phyloP scores from a whole-genome alignment of 2,888 invertebrate genomes.

The Marasmarcha lunaedactyla region DNA sequence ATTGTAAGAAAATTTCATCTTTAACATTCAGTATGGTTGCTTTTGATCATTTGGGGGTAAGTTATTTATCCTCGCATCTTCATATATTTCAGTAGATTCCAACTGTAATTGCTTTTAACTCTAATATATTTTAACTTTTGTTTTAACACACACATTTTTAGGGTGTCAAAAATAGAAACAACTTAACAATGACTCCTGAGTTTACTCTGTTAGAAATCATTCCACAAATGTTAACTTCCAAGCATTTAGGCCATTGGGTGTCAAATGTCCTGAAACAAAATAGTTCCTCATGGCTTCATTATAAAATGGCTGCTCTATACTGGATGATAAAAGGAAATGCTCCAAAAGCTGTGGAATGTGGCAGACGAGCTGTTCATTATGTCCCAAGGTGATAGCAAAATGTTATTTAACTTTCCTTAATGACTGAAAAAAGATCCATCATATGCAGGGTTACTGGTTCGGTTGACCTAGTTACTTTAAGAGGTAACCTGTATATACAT shows the following conservation, averaged over 20 bases:
- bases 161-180: slow-evolving; percentile 42
- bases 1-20: slow-evolving; percentile 73
- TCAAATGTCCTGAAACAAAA: slow-evolving; percentile 73
- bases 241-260: slow-evolving; percentile 73
- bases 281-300: slow-evolving; percentile 81
- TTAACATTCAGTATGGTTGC: slow-evolving; percentile 51
- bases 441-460: too few species aligned
- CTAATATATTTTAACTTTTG: too few species aligned
- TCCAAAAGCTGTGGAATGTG: slow-evolving; percentile 83
- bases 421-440: too few species aligned
- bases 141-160: slow-evolving; percentile 21
- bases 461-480: too few species aligned
- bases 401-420: too few species aligned
- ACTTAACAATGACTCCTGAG: slow-evolving; percentile 38
- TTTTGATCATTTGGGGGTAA: slow-evolving; percentile 57
- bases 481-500: too few species aligned
- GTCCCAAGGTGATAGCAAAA: slow-evolving; percentile 72
- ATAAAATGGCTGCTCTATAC: slow-evolving; percentile 82
- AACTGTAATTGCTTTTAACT: slow-evolving; percentile 1
- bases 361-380: slow-evolving; percentile 79
- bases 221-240: slow-evolving; percentile 35
- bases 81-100: background rate
- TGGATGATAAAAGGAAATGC: slow-evolving; percentile 83
- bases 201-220: slow-evolving; percentile 29
- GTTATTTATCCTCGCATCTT: slow-evolving; percentile 7